These are phyloP conservation scores for Coenobita brevimanus DNA, from an alignment of 1,140 invertebrate species.

Conservation along the genomic window DNA sequence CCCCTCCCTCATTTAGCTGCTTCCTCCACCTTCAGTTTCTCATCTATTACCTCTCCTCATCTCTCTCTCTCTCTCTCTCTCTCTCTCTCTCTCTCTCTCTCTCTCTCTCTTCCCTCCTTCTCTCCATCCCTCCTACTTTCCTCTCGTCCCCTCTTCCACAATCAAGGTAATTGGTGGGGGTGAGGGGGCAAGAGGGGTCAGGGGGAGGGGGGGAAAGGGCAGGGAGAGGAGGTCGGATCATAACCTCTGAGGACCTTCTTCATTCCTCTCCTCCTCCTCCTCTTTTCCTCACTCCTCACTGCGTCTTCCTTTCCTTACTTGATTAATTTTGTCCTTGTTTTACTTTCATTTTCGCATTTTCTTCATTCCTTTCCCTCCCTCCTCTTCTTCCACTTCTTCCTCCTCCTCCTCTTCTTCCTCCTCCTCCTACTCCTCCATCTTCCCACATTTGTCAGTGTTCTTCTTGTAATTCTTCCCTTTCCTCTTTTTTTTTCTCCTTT, in stretches of 20 bases:
- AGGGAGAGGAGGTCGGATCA: background rate
- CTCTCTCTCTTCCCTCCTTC: background rate
- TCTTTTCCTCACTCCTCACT: background rate
- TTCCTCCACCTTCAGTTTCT: background rate
- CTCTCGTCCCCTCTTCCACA: background rate
- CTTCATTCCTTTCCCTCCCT: background rate
- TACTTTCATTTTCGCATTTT: background rate
- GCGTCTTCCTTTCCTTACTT: background rate
- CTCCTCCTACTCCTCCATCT: too few species aligned
- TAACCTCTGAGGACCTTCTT: background rate
- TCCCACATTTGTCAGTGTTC: too few species aligned
- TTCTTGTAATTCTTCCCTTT: too few species aligned
- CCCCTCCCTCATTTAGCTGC: background rate
- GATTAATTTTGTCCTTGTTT: background rate
- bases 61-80: too few species aligned
- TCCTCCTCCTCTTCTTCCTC: background rate
- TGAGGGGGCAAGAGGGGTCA: too few species aligned
- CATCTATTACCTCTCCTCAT: too few species aligned
- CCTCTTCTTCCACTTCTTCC: background rate
- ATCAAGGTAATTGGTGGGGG: constrained; percentile 35
- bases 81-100: background rate
- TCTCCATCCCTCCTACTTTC: background rate
- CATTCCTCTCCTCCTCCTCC: background rate
- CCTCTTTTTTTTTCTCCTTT: too few species aligned
- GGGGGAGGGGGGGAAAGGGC: background rate